These are phyloP conservation scores for Chloebia gouldiae DNA, from an alignment of 2,113 vertebrate species.

Conservation along the genomic window DNA sequence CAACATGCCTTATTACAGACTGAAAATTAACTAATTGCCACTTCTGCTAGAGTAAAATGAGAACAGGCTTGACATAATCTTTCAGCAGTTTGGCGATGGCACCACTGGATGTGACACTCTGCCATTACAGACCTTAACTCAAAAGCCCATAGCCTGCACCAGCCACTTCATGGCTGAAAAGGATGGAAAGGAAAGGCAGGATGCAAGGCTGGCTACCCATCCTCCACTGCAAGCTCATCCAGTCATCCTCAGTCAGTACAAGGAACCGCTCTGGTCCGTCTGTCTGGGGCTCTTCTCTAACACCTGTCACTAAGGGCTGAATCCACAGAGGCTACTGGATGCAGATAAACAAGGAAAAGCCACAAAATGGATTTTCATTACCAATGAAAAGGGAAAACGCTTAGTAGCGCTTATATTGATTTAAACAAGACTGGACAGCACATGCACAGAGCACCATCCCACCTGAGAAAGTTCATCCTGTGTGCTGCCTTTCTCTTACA, in stretches of 20 bases:
- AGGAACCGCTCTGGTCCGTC: not conserved
- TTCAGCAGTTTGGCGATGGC: not conserved
- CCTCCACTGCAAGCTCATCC: not conserved
- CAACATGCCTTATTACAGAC: not conserved
- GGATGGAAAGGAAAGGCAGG: too few species aligned
- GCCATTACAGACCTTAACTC: not conserved
- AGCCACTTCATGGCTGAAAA: not conserved
- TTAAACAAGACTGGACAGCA: not conserved
- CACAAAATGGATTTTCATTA: not conserved
- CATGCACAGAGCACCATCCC: not conserved
- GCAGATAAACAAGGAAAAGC: not conserved
- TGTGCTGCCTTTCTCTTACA: not conserved
- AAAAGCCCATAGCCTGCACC: accelerated
- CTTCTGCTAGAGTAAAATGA: not conserved
- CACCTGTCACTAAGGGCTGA: not conserved
- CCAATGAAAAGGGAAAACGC: not conserved
- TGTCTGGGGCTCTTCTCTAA: not conserved
- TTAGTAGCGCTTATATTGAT: not conserved
- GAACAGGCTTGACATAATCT: not conserved
- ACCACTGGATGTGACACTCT: too few species aligned
- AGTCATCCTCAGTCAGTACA: not conserved
- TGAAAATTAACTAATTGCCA: not conserved
- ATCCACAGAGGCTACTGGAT: not conserved
- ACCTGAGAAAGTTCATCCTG: too few species aligned
- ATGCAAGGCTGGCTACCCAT: not conserved